phyloP scores from a whole-genome alignment of 2,113 vertebrate genomes.

The Enhydra lutris region DNA sequence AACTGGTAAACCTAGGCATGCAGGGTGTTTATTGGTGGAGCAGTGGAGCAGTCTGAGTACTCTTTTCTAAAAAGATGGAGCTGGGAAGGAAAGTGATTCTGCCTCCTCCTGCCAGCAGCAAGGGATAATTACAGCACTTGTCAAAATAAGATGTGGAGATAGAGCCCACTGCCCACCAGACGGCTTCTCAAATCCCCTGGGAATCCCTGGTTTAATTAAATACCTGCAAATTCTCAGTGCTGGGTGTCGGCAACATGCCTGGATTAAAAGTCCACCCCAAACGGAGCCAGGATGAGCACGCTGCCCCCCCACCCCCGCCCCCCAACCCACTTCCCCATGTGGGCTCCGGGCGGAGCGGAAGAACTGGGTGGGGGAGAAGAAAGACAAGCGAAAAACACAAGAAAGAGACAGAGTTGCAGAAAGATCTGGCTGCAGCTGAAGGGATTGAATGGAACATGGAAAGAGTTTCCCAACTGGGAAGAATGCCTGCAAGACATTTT shows the following conservation, averaged over 20 bases:
- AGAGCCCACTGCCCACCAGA: constrained; percentile 69
- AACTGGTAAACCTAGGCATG: not conserved
- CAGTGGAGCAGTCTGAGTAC: not conserved
- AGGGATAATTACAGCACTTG: constrained; percentile 74
- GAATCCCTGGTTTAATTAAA: constrained; percentile 80
- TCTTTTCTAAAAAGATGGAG: constrained; percentile 63
- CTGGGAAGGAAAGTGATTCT: constrained; percentile 70
- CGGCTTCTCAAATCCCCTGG: constrained; percentile 67
- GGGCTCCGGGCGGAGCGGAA: not conserved
- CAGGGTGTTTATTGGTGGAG: not conserved
- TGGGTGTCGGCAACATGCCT: not conserved
- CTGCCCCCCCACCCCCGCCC: too few species aligned
- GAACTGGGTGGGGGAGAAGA: not conserved
- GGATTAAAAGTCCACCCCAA: constrained; percentile 35
- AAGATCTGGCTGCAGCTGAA: constrained; percentile 17
- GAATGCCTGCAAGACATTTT: not conserved
- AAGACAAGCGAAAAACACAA: not conserved
- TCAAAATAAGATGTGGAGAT: constrained; percentile 74
- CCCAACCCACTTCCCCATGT: not conserved
- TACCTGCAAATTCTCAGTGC: constrained; percentile 52
- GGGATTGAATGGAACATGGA: not conserved
- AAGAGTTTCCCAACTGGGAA: constrained; percentile 49
- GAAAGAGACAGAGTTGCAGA: not conserved
- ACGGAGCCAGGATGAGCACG: not conserved
- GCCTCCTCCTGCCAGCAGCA: constrained; percentile 45